Base-by-base conservation (phyloP, 1,140 invertebrate genomes). In the Bombus sylvicola region DNA sequence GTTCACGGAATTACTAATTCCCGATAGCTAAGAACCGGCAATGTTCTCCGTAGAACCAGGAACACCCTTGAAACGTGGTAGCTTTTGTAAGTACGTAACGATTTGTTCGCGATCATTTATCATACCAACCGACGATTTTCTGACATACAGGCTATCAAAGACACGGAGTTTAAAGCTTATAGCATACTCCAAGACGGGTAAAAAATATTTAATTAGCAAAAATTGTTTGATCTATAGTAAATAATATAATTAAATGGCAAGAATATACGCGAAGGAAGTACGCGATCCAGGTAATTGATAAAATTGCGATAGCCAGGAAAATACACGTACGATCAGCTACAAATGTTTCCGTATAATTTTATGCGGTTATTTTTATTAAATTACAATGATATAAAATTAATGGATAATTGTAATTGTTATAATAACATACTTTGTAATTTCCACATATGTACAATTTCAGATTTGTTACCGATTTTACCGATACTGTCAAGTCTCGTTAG, bases 1-100 rank as follows among this genome's bases (percentile, higher is more conserved):
- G 87, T 91, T 81, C 83, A 71, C 64, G 53, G 81, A 88, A 90
- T 90, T 73, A 83, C 37, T 88, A 90, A 88, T 90, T 87, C 62
- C 47, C 75, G 66, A 86, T 85, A 81, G 79, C 25, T 62, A 41
- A 53, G 71, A 62, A 47, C 75, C 66, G 78, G 59, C 78, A 77
- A 59, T 57, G 72, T 73, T 74, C 47, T 43, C 53, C 87, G 34
- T 28, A 64, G 87, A 83, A 88, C 73, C 68, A 68, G 34, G 75
- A 82, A 76, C 87, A 64, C 47, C 47, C 68, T 85, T 39, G 57
- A 62, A 73, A 88, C 62, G 62, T 79, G 83, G 66, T 43, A 62
- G n/a, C 78, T 74, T 85, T 89, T 89, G 88, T 89, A 53, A 53
- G 47, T 53, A 75, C 47, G 79, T 68, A 64, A 53, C 73, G 83